phyloP scores from a whole-genome alignment of 1,140 invertebrate species.

The Drosophila sulfurigaster region DNA sequence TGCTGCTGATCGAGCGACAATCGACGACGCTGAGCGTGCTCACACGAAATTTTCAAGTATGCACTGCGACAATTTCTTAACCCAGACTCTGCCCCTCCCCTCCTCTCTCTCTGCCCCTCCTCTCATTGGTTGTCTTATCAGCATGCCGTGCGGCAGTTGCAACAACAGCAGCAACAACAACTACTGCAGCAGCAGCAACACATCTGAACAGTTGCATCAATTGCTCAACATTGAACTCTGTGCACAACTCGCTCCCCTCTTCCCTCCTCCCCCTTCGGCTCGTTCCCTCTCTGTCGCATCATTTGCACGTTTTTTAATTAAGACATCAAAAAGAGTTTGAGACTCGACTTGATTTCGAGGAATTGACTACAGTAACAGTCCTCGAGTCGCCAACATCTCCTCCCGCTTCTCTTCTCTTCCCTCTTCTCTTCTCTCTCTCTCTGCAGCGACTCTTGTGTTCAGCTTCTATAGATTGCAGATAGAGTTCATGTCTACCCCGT shows the following conservation, averaged over 20 bases:
- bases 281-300: conserved; percentile 42
- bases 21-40: conserved; percentile 79
- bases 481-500: conserved; percentile 50
- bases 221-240: conserved; percentile 84
- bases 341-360: conserved; percentile 80
- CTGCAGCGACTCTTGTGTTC: conserved; percentile 28
- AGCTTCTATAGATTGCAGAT: conserved; percentile 59
- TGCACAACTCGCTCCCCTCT: conserved; percentile 27
- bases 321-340: conserved; percentile 84
- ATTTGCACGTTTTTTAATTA: conserved; percentile 84
- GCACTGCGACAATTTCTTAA: conserved; percentile 75
- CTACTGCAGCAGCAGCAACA: conserved; percentile 62
- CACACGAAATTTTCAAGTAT: conserved; percentile 81
- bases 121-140: conserved; percentile 57
- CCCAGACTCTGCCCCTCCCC: conserved; percentile 20
- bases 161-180: conserved; percentile 41
- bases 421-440: not conserved
- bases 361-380: conserved; percentile 60
- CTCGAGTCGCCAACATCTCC: conserved; percentile 16
- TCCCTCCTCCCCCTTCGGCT: not conserved
- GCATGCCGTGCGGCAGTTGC: conserved; percentile 70
- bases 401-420: not conserved
- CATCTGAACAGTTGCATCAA: conserved; percentile 84
- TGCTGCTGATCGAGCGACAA: conserved; percentile 62
- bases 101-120: not conserved